Evolutionary conservation across 2,888 invertebrate genomes (phyloP).

Genomic region (Cheilosia variabilis): DNA sequence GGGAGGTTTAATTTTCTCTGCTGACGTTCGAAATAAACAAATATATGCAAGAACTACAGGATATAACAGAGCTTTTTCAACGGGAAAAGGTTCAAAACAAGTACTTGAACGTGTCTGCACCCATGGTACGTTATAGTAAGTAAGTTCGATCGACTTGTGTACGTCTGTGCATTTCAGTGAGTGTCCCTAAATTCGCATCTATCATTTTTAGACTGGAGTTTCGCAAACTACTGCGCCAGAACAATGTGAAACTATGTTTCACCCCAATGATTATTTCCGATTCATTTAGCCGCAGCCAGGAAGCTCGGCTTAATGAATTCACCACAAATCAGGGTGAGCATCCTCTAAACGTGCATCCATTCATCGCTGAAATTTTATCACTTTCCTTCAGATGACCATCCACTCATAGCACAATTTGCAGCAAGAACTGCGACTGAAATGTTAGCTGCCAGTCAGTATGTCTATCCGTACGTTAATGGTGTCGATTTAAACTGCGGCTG

Average conservation of each 20-base stretch:
- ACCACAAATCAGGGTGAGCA: conserved; percentile 86
- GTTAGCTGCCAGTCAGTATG: conserved; percentile 92
- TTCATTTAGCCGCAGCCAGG: conserved; percentile 94
- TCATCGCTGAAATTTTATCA: background rate
- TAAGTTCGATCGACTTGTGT: conserved; percentile 81
- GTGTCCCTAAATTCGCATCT: background rate
- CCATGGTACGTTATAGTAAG: conserved; percentile 98
- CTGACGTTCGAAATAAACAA: background rate
- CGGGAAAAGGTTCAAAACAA: conserved; percentile 84
- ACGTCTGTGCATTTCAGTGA: background rate
- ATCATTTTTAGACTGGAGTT: conserved; percentile 87
- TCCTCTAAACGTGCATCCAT: background rate
- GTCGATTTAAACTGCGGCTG: conserved; percentile 99
- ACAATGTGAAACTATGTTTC: conserved; percentile 94
- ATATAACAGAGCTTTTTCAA: conserved; percentile 88
- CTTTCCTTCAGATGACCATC: conserved; percentile 87
- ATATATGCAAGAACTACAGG: conserved; percentile 63
- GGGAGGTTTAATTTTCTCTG: no score
- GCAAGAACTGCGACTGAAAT: conserved; percentile 93
- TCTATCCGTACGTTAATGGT: conserved; percentile 94
- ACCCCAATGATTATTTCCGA: conserved; percentile 99
- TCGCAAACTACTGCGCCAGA: conserved; percentile 89
- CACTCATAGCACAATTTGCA: conserved; percentile 97
- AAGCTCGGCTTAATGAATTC: conserved; percentile 93
- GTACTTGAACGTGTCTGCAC: conserved; percentile 93